Conservation (phyloP, 1,140 invertebrate species). For the Trachymyrmex septentrionalis region DNA sequence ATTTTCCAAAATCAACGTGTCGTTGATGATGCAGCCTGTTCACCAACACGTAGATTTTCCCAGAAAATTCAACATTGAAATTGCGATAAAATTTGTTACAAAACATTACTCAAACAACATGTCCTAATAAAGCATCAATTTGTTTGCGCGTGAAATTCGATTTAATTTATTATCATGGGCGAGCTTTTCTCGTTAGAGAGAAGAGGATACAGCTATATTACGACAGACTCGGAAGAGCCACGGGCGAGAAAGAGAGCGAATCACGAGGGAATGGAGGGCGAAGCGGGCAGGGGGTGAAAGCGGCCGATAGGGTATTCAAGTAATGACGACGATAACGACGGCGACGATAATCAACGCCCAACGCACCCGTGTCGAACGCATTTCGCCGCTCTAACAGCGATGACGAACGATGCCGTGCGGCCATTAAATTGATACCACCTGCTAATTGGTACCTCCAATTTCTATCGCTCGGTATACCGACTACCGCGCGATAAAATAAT, state of each 20-base stretch:
- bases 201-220: not conserved
- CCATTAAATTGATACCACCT: slow-evolving; percentile 74
- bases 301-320: slow-evolving; percentile 72
- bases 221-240: slow-evolving; percentile 1
- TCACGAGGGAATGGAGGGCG: not conserved
- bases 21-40: slow-evolving; percentile 26
- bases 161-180: slow-evolving; percentile 49
- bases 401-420: slow-evolving; percentile 68
- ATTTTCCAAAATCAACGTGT: slow-evolving; percentile 42
- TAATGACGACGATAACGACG: slow-evolving; percentile 75
- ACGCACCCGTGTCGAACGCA: slow-evolving; percentile 60
- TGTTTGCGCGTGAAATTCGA: slow-evolving; percentile 34
- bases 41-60: not conserved
- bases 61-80: slow-evolving; percentile 36
- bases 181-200: not conserved
- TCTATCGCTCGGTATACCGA: slow-evolving; percentile 54
- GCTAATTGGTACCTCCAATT: slow-evolving; percentile 76
- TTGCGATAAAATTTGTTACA: slow-evolving; percentile 43
- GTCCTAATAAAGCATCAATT: slow-evolving; percentile 46
- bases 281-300: not conserved
- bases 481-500: slow-evolving; percentile 62
- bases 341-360: slow-evolving; percentile 72
- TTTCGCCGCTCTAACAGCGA: slow-evolving; percentile 62
- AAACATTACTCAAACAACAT: slow-evolving; percentile 35
- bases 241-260: not conserved